These are phyloP conservation scores for Diadumene lineata DNA, from an alignment of 92 coral and sea anemone genomes.

Conservation along the genomic window DNA sequence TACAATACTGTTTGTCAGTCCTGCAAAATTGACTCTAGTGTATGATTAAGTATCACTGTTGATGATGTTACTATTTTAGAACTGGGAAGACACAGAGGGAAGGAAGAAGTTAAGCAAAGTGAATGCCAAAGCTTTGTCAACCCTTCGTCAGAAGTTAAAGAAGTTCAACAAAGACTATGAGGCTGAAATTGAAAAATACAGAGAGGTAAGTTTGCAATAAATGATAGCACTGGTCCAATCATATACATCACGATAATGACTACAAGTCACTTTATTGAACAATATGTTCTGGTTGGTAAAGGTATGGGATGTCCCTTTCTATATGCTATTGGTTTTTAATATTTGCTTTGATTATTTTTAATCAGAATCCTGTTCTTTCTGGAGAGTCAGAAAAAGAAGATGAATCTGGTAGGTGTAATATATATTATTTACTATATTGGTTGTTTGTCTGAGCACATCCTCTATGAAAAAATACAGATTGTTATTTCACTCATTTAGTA, in stretches of 20 bases:
- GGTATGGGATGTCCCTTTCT: too few species aligned
- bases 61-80: conserved; percentile 37
- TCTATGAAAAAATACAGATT: too few species aligned
- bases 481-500: too few species aligned
- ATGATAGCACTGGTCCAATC: too few species aligned
- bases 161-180: conserved; percentile 94
- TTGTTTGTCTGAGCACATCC: too few species aligned
- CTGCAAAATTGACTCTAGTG: too few species aligned
- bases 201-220: too few species aligned
- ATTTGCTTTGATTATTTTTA: not conserved
- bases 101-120: conserved; percentile 90
- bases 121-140: conserved; percentile 93
- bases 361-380: conserved; percentile 78
- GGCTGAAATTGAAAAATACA: conserved; percentile 64
- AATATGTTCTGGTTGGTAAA: too few species aligned
- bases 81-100: conserved; percentile 98
- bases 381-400: conserved; percentile 85
- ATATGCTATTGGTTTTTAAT: not conserved
- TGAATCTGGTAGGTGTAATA: conserved; percentile 60
- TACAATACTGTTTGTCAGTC: not conserved
- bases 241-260: too few species aligned
- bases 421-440: too few species aligned
- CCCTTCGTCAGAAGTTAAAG: conserved; percentile 88
- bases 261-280: too few species aligned
- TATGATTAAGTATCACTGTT: too few species aligned